These are phyloP conservation scores for Archegozetes longisetosus DNA, from an alignment of 1,140 invertebrate species.

Conservation along the genomic window DNA sequence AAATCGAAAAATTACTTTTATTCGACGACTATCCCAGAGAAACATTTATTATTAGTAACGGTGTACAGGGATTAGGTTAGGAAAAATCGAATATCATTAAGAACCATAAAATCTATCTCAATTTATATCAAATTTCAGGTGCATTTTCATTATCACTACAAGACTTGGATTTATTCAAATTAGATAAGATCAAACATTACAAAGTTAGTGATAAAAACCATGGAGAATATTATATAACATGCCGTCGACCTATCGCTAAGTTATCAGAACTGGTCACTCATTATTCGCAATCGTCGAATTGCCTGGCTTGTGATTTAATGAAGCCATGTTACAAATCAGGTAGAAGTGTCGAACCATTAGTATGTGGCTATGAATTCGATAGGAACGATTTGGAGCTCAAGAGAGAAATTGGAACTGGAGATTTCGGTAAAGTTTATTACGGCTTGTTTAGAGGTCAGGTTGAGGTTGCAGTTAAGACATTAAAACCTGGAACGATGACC, in stretches of 20 bases:
- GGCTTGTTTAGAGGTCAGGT: conserved; percentile 36
- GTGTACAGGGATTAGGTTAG: conserved; percentile 62
- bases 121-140: conserved; percentile 39
- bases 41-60: conserved; percentile 83
- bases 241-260: conserved; percentile 76
- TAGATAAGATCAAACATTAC: conserved; percentile 93
- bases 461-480: conserved; percentile 5
- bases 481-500: conserved; percentile 69
- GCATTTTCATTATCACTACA: conserved; percentile 87
- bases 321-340: conserved; percentile 75
- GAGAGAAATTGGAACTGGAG: conserved; percentile 77
- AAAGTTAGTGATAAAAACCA: conserved; percentile 88
- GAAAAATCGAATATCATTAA: no score
- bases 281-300: conserved; percentile 59
- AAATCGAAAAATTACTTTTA: conserved; percentile 83
- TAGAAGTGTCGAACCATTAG: conserved; percentile 87
- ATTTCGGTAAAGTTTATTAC: conserved; percentile 96
- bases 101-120: no score
- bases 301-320: conserved; percentile 80
- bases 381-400: conserved; percentile 68
- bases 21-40: conserved; percentile 78
- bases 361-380: conserved; percentile 83
- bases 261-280: conserved; percentile 76
- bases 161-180: conserved; percentile 84
- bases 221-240: conserved; percentile 70